phyloP scores from a whole-genome alignment of 1,140 invertebrate species.

The Delia radicum region DNA sequence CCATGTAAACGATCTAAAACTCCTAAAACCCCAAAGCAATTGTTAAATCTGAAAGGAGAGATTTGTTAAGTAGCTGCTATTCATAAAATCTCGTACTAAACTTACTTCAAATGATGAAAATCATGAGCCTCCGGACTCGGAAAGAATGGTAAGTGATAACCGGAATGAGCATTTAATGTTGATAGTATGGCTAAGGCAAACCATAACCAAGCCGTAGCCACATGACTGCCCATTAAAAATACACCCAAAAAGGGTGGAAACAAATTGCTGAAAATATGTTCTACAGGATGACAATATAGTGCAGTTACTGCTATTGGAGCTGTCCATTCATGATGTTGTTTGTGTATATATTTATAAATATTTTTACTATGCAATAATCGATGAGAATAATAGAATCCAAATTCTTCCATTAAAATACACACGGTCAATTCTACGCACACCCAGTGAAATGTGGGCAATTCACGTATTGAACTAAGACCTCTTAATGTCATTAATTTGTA shows the following conservation, averaged over 20 bases:
- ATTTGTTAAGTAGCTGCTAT: not conserved
- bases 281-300: constrained; percentile 84
- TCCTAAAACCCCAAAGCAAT: constrained; percentile 84
- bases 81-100: not conserved
- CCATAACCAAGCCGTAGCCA: constrained; percentile 82
- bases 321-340: constrained; percentile 86
- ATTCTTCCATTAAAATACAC: constrained; percentile 79
- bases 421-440: constrained; percentile 76
- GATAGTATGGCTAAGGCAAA: constrained; percentile 76
- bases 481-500: constrained; percentile 69
- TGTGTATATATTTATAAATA: constrained; percentile 83
- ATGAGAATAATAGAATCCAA: constrained; percentile 86
- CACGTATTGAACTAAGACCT: constrained; percentile 66
- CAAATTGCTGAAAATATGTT: constrained; percentile 82
- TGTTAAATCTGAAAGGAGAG: constrained; percentile 67
- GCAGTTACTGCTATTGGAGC: constrained; percentile 80
- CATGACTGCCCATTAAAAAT: constrained; percentile 77
- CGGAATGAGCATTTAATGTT: constrained; percentile 83
- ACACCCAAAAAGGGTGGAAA: constrained; percentile 79
- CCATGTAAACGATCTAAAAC: constrained; percentile 83
- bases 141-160: constrained; percentile 87
- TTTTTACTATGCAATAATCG: constrained; percentile 75
- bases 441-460: constrained; percentile 82
- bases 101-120: constrained; percentile 85
- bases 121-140: constrained; percentile 89